Conservation (phyloP, 2,888 invertebrate genomes). For the Conomelus anceps region DNA sequence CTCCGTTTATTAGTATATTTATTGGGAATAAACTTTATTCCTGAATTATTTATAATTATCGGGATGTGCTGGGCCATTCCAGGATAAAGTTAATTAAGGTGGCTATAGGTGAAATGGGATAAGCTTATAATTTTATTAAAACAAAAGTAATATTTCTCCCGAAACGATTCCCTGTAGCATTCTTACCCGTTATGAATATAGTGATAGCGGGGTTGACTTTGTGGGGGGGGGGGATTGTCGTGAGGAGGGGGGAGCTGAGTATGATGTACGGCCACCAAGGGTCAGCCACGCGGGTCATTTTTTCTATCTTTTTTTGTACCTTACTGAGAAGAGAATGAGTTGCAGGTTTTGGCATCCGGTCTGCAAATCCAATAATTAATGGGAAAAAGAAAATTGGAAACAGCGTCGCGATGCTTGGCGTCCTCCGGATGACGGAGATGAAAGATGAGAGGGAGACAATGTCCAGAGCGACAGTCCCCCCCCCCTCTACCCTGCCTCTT, state of each 20-base stretch:
- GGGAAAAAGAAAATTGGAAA: conserved; percentile 27
- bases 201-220: background rate
- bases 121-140: background rate
- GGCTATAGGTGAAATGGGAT: background rate
- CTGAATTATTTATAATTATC: too few species aligned
- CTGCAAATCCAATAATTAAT: conserved; percentile 28
- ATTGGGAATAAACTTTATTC: too few species aligned
- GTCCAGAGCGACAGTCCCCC: background rate
- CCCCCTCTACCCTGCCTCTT: background rate
- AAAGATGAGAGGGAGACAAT: background rate
- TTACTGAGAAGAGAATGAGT: background rate
- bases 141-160: background rate
- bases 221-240: background rate
- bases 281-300: background rate
- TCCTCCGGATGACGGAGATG: background rate
- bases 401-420: conserved; percentile 11
- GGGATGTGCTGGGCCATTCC: too few species aligned
- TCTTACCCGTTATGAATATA: background rate
- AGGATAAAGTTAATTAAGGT: too few species aligned
- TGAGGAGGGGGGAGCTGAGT: background rate
- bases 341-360: conserved; percentile 2
- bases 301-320: background rate
- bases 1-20: too few species aligned
- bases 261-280: background rate
- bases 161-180: background rate